Conservation (phyloP, 2,797 vertebrate species). For the Microcaecilia unicolor region DNA sequence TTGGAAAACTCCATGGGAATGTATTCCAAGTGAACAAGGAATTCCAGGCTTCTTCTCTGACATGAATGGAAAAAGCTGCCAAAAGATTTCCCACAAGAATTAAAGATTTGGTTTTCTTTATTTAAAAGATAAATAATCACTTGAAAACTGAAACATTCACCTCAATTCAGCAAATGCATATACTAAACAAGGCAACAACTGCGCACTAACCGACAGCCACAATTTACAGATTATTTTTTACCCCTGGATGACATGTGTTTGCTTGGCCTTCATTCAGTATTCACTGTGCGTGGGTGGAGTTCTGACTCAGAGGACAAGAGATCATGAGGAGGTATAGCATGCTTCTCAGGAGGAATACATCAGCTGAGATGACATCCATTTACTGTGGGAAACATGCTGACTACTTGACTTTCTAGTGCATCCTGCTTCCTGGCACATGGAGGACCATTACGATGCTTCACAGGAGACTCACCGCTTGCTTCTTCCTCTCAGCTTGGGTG, state of each 20-base stretch:
- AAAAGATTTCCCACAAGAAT: constrained; percentile 41
- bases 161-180: too few species aligned
- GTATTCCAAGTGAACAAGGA: constrained; percentile 15
- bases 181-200: too few species aligned
- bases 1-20: constrained; percentile 43
- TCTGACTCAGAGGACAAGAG: too few species aligned
- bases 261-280: not conserved
- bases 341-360: not conserved
- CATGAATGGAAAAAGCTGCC: constrained; percentile 37
- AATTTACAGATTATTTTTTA: too few species aligned
- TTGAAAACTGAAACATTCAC: constrained; percentile 34
- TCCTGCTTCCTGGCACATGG: accelerated
- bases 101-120: constrained; percentile 20
- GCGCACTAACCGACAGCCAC: too few species aligned
- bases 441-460: not conserved
- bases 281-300: constrained; percentile 1
- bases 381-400: not conserved
- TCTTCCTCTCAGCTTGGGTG: not conserved
- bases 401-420: not conserved
- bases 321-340: not conserved
- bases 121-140: constrained; percentile 16
- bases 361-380: not conserved
- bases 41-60: constrained; percentile 34
- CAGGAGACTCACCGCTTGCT: not conserved
- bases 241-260: constrained; percentile 1